Evolutionary conservation across 92 coral and sea anemone genomes (phyloP), one percentile per base, ranked within the genome.

Genomic region (Ricordea florida): DNA sequence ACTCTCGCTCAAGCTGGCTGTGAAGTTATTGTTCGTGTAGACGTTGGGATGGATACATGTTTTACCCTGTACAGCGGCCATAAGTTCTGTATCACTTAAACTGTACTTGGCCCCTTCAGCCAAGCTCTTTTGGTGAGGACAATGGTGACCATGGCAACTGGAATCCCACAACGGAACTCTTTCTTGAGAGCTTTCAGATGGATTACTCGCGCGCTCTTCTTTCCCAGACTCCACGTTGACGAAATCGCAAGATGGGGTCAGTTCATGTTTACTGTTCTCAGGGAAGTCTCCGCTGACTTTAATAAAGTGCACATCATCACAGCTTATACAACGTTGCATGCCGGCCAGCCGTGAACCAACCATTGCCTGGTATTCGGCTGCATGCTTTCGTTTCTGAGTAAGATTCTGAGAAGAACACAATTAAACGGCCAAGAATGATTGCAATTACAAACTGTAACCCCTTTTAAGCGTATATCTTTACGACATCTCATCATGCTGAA

Each of bases 311-410:
- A 36, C 33, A 17, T 69, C 60, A 17, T 74, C 91, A 29, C 69
- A 50, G 29, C 80, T 81, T 28, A 32, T 59, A 30, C 69, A 45
- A 28, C 61, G 69, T 1, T 80, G 92, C 24, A 48, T 55, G 22
- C 84, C 92, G 27, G 84, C 84, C 17, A 74, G 84, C 42, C 88
- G 46, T 9, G 88, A 81, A 10, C 74, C 88, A 29, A 81, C 17
- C 79, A 49, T 52, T 59, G 57, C 57, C 45, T 82, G 53, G 35
- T 45, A 43, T 17, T 84, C 53, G 18, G 71, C 37, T 18, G 65
- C 57, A 11, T 46, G 26, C 21, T 60, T 45, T 20, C 57, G 22
- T 44, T 59, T 73, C 15, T 44, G 25, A 2, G 25, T 16, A 0
- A 50, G 62, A 25, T 25, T 67, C 74, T 67, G 35, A 25, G 7